Conservation (phyloP, 2,113 vertebrate species). For the Zosterops lateralis region DNA sequence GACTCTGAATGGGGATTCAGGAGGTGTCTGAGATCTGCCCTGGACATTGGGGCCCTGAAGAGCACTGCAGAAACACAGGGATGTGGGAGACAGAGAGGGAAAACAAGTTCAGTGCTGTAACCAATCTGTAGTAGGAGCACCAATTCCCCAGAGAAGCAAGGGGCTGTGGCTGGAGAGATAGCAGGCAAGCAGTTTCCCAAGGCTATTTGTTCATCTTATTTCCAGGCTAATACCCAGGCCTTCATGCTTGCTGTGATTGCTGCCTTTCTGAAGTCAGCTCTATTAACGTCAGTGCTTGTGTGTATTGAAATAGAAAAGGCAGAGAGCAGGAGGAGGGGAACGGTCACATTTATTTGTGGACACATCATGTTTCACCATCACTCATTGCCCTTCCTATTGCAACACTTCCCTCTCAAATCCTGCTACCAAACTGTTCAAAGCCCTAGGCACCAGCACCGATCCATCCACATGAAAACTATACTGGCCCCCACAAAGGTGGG, state of each 20-base stretch:
- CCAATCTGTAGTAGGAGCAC: neutral
- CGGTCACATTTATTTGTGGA: neutral
- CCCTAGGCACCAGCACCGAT: neutral
- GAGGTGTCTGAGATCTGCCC: neutral
- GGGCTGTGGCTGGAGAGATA: neutral
- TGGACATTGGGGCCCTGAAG: neutral
- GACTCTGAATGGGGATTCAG: neutral
- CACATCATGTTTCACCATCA: neutral
- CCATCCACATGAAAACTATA: neutral
- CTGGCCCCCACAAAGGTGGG: neutral
- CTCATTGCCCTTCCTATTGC: neutral
- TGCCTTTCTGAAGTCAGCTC: neutral
- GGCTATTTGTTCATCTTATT: constrained; percentile 35
- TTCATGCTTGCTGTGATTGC: constrained; percentile 2
- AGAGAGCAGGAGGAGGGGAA: neutral
- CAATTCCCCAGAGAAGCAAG: neutral
- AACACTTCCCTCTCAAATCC: neutral
- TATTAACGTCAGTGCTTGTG: neutral
- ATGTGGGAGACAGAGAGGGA: neutral
- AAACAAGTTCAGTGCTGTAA: neutral
- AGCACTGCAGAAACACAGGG: neutral
- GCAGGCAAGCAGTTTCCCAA: neutral
- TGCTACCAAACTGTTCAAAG: neutral
- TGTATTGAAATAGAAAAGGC: neutral
- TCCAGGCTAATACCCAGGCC: constrained; percentile 5